Percentiles rank a stretch among this genome's conserved stretches.
Evolutionary conservation across 2,797 vertebrate species (phyloP).

Genomic region (Adrianichthys oophorus): DNA sequence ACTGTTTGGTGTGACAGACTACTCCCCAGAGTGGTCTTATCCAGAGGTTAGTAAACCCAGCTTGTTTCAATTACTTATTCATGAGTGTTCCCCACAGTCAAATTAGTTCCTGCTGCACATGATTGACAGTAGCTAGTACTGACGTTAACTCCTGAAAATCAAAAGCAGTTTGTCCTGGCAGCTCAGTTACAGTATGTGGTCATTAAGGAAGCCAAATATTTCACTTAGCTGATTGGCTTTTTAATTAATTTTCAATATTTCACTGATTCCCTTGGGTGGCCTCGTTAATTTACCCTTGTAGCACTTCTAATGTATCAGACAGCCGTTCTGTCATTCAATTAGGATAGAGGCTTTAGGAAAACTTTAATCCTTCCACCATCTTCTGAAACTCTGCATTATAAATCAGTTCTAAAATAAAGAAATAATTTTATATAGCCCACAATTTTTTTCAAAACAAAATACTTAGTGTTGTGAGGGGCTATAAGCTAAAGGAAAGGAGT

Average conservation of each 20-base stretch:
- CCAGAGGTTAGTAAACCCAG: constrained; percentile 89
- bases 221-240: constrained; percentile 54
- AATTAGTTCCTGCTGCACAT: constrained; percentile 44
- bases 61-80: constrained; percentile 64
- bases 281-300: constrained; percentile 59
- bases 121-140: constrained; percentile 49
- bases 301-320: constrained; percentile 34
- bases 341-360: constrained; percentile 31
- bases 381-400: neutral
- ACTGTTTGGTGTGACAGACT: constrained; percentile 97
- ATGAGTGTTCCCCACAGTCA: constrained; percentile 53
- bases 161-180: constrained; percentile 40
- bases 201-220: constrained; percentile 51
- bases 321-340: constrained; percentile 29
- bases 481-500: too few relatives aligned
- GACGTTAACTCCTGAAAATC: constrained; percentile 46
- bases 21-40: constrained; percentile 99
- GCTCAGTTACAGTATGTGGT: constrained; percentile 41
- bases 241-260: constrained; percentile 68
- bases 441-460: too few relatives aligned
- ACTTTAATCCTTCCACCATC: constrained; percentile 9
- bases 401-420: neutral
- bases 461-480: too few relatives aligned
- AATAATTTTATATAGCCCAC: neutral
- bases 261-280: constrained; percentile 55